Percentiles rank a stretch among this genome's conserved stretches.
phyloP scores from a whole-genome alignment of 2,797 vertebrate genomes.

The Pteropus rufus region DNA sequence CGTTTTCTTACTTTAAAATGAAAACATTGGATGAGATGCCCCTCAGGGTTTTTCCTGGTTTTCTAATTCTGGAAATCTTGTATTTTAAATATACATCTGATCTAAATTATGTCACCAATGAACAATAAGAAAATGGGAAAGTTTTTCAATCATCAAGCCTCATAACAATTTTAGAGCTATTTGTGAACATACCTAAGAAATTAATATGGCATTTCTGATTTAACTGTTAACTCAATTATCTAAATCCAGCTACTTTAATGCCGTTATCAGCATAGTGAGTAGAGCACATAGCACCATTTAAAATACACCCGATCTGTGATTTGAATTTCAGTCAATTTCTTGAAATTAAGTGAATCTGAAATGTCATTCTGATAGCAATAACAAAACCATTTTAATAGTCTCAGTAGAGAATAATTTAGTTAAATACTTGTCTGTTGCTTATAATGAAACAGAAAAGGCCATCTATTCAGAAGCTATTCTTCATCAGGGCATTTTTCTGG shows the following conservation, averaged over 20 bases:
- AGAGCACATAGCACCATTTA: background rate
- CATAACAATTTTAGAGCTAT: slow-evolving; percentile 49
- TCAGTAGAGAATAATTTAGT: slow-evolving; percentile 42
- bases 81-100: background rate
- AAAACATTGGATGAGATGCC: background rate
- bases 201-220: slow-evolving; percentile 50
- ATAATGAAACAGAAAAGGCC: slow-evolving; percentile 36
- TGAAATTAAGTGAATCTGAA: slow-evolving; percentile 64
- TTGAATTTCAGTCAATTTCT: slow-evolving; percentile 61
- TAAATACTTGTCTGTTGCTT: slow-evolving; percentile 42
- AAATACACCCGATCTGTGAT: slow-evolving; percentile 15
- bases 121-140: slow-evolving; percentile 24
- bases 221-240: slow-evolving; percentile 45
- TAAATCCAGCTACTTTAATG: slow-evolving; percentile 24
- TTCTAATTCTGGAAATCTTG: background rate
- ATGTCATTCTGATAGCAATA: slow-evolving; percentile 52
- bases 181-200: slow-evolving; percentile 47
- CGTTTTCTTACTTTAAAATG: background rate
- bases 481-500: slow-evolving; percentile 50
- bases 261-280: slow-evolving; percentile 21
- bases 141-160: slow-evolving; percentile 47
- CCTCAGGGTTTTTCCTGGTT: background rate
- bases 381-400: slow-evolving; percentile 23
- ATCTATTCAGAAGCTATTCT: slow-evolving; percentile 54
- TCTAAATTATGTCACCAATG: background rate